A percentile compares a stretch with the other conserved stretches of the same genome.
Conservation (phyloP, 2,113 vertebrate species). For the Ginglymostoma cirratum region DNA sequence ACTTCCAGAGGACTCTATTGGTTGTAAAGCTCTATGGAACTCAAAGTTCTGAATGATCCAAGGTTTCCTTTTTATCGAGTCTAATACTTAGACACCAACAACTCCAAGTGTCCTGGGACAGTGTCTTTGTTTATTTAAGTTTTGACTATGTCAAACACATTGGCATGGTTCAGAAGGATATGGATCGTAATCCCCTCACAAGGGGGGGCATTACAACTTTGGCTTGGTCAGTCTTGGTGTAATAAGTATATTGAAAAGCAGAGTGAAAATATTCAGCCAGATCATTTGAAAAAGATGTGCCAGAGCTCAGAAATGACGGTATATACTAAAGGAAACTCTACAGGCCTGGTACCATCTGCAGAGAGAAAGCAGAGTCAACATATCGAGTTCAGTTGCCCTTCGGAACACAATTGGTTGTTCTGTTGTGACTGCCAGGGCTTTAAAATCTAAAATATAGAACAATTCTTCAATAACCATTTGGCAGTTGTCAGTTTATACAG, state of each 20-base stretch:
- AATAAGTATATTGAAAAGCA: not conserved
- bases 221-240: not conserved
- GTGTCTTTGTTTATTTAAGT: not conserved
- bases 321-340: not conserved
- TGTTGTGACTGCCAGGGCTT: not conserved
- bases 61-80: not conserved
- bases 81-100: not conserved
- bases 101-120: not conserved
- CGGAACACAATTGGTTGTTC: not conserved
- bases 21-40: not conserved
- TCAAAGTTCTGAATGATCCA: not conserved
- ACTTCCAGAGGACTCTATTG: not conserved
- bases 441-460: not conserved
- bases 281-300: not conserved
- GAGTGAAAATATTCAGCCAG: too few species aligned
- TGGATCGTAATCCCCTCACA: not conserved
- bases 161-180: not conserved
- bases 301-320: not conserved
- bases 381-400: too few species aligned
- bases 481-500: not conserved
- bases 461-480: not conserved
- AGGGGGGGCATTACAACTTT: not conserved
- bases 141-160: not conserved
- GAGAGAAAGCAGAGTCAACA: too few species aligned
- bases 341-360: too few species aligned